phyloP scores from a whole-genome alignment of 2,113 vertebrate species.

The Athene noctua region DNA sequence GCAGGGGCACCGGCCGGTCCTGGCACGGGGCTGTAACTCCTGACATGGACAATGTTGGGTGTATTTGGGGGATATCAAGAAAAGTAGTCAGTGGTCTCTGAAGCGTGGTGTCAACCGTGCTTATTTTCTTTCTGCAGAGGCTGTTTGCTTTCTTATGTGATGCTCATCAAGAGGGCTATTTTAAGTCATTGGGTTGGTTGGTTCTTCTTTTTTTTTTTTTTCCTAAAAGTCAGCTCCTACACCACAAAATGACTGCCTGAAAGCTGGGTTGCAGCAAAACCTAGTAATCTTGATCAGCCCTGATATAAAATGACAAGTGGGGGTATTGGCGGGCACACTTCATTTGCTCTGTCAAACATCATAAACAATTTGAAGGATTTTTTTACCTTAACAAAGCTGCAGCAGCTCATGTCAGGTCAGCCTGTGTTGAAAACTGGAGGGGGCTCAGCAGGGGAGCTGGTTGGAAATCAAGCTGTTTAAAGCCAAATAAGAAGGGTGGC shows the following conservation, averaged over 20 bases:
- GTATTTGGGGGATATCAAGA: neutral
- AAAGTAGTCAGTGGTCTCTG: neutral
- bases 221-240: neutral
- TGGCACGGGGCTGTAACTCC: fast-evolving
- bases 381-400: neutral
- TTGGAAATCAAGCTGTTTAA: neutral
- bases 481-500: neutral
- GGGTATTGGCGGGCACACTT: neutral
- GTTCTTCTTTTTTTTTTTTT: neutral
- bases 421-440: no score
- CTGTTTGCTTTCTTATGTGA: neutral
- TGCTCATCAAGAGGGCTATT: neutral
- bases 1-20: fast-evolving
- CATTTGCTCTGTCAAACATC: neutral
- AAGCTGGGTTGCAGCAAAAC: neutral
- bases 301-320: neutral
- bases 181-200: neutral
- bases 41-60: fast-evolving
- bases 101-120: neutral
- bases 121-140: neutral
- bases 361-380: neutral
- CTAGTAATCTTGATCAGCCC: neutral
- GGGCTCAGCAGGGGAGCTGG: neutral
- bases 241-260: neutral
- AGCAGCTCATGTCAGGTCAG: fast-evolving